Evolutionary conservation across 2,113 vertebrate genomes (phyloP).

Genomic region (Neodontobutis hainanensis): DNA sequence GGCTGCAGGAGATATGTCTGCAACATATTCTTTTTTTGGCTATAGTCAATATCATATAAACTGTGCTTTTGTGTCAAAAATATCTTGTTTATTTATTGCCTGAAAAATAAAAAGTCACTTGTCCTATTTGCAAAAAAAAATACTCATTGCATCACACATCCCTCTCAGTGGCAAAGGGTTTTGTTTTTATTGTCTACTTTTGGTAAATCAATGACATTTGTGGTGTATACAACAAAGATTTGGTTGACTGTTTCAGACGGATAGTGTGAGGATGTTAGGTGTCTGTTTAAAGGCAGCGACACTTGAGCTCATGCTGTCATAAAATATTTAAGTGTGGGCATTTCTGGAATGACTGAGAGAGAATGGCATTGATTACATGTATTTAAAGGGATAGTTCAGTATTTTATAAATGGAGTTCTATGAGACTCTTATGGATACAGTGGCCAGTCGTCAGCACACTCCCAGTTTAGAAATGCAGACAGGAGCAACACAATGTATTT

Average conservation of each 20-base stretch:
- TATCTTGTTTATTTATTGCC: neutral
- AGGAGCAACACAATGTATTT: too few species aligned
- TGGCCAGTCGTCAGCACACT: too few species aligned
- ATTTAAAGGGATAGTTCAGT: too few species aligned
- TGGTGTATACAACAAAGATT: too few species aligned
- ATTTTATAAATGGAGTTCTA: too few species aligned
- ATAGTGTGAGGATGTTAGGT: constrained; percentile 4
- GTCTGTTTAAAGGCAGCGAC: constrained; percentile 1
- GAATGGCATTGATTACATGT: neutral
- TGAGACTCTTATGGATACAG: too few species aligned
- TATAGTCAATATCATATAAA: too few species aligned
- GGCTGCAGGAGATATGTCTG: too few species aligned
- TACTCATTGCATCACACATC: neutral
- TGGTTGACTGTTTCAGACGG: neutral
- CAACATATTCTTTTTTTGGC: too few species aligned
- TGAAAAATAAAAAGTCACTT: neutral
- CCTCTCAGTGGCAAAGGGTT: neutral
- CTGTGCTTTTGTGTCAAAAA: neutral
- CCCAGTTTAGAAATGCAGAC: too few species aligned
- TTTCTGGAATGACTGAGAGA: neutral
- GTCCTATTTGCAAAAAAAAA: neutral
- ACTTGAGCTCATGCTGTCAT: constrained; percentile 7
- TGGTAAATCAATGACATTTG: too few species aligned
- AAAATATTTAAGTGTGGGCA: constrained; percentile 8
- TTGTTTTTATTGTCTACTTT: too few species aligned